phyloP scores from a whole-genome alignment of 2,797 vertebrate genomes.

The Coregonus suidteri region DNA sequence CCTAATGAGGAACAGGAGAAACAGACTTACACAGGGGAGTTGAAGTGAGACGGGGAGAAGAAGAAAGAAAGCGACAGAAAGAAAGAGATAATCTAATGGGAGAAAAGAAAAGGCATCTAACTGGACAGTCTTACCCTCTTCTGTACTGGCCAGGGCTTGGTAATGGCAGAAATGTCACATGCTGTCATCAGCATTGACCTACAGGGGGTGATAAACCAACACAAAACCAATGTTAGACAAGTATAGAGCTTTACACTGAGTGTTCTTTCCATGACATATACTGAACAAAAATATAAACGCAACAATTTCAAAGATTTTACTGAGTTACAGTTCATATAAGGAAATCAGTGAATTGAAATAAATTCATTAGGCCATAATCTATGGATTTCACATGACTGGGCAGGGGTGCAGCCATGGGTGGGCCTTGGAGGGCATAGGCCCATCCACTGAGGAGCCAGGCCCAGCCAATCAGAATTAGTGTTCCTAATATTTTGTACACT shows the following conservation, averaged over 20 bases:
- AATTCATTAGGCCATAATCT: too few relatives aligned
- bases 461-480: too few relatives aligned
- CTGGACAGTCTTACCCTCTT: conserved; percentile 82
- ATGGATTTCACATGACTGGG: too few relatives aligned
- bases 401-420: too few relatives aligned
- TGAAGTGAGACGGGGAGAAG: conserved; percentile 1
- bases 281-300: too few relatives aligned
- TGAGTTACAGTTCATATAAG: too few relatives aligned
- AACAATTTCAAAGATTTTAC: too few relatives aligned
- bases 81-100: background rate
- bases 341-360: too few relatives aligned
- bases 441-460: too few relatives aligned
- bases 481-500: conserved; percentile 72
- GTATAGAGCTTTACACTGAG: background rate
- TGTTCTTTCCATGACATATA: too few relatives aligned
- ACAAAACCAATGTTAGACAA: background rate
- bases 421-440: too few relatives aligned
- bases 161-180: conserved; percentile 96
- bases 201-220: conserved; percentile 41
- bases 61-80: conserved; percentile 17
- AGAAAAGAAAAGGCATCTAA: background rate
- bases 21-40: conserved; percentile 20
- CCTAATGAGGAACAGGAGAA: conserved; percentile 44
- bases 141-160: conserved; percentile 98
- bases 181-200: conserved; percentile 99